Base-by-base conservation (phyloP, 2,797 vertebrate species). In the Eulemur mongoz region DNA sequence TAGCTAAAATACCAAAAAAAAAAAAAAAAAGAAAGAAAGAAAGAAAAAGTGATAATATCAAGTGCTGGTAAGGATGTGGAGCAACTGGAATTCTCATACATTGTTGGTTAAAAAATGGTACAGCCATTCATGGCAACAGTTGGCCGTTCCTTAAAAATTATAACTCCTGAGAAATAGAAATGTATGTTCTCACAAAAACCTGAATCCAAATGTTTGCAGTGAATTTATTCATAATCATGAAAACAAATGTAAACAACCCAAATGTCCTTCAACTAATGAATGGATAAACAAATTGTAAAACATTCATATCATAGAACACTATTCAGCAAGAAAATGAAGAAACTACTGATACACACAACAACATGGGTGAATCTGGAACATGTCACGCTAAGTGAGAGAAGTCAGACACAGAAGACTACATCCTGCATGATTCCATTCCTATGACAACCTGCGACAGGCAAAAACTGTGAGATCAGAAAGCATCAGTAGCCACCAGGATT, bases 251-350 rank as follows among this genome's bases (percentile, higher is more conserved):
- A 45, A 89, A 32, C 20, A 75, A 63, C 17, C 0, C 43, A 70
- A 43, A 73, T n/a, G 45, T 48, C 69, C 69, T 93, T 81, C 52
- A 40, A 35, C 40, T 14, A 4, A 61, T 2, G 12, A 73, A 57
- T 11, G 30, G 57, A 75, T 8, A 40, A n/a, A 10, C 18, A 27
- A 43, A 40, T 9, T n/a, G 63, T 22, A 30, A 70, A n/a, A 63
- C 8, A 20, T 1, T 32, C 14, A 0, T 8, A 17, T 5, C 0
- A 0, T 23, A 43, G 59, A 35, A 17, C 7, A 17, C 7, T 5
- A 10, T 6, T 27, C 57, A 20, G 80, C 3, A 76, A 35, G n/a
- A 61, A 75, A 76, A 9, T 32, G 25, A 22, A 18, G 23, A 11
- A 45, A 17, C n/a, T 17, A 1, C 32, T 65, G 32, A n/a, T 9